phyloP scores from a whole-genome alignment of 2,888 invertebrate genomes.

The Pedicia rivosa region DNA sequence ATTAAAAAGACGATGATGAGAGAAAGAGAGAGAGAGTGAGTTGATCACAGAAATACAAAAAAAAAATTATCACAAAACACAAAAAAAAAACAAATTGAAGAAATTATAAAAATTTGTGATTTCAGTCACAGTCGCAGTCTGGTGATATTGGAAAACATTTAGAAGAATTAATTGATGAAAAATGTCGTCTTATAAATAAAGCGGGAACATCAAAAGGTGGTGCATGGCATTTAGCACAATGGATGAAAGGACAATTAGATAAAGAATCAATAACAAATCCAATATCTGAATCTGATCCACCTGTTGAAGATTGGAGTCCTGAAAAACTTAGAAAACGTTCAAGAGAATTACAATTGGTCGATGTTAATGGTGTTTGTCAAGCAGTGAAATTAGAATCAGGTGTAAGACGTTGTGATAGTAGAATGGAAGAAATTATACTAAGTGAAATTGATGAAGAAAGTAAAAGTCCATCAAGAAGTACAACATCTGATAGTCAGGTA shows the following conservation, averaged over 20 bases:
- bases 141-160: no score
- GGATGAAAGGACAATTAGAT: constrained; percentile 65
- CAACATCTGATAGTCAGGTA: constrained; percentile 65
- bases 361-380: constrained; percentile 25
- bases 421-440: constrained; percentile 31
- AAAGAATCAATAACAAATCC: constrained; percentile 34
- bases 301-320: constrained; percentile 42
- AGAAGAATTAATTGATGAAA: constrained; percentile 44
- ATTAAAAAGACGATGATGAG: no score
- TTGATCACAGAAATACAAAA: no score
- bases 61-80: no score
- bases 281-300: constrained; percentile 15
- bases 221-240: constrained; percentile 57
- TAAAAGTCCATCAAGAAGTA: constrained; percentile 54
- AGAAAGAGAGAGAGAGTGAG: no score
- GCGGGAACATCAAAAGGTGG: constrained; percentile 49
- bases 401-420: constrained; percentile 27
- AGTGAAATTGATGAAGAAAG: constrained; percentile 34
- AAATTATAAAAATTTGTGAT: no score
- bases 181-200: constrained; percentile 44
- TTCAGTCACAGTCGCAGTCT: no score
- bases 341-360: constrained; percentile 46
- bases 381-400: constrained; percentile 19
- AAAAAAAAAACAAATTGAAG: no score
- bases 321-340: constrained; percentile 55